Base-by-base conservation (phyloP, 1,140 invertebrate species). In the Drosophila arawakana region DNA sequence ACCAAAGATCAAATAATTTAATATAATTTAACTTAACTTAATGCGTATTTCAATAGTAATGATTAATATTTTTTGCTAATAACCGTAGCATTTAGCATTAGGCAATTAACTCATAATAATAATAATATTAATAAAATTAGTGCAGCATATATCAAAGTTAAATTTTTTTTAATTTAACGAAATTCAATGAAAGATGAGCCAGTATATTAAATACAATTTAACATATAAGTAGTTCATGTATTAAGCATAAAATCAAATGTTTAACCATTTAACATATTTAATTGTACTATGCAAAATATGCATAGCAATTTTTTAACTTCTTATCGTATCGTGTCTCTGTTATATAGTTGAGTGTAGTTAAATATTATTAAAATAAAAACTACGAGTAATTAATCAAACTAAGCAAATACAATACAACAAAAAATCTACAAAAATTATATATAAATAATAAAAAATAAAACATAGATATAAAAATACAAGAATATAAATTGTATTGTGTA, bases 301-400 rank as follows among this genome's bases (percentile, higher is more conserved):
- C 65, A 83, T 80, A 83, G 68, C 52, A 73, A 68, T 77, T 77
- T 88, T 88, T 88, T 75, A 83, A 83, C 73, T 69, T 72, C 72
- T 78, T 68, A 61, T 78, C 62, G 69, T 80, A 68, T 18, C 59
- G 59, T 68, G 59, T 78, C 71, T 81, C 74, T 85, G 82, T 81
- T 85, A 72, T 72, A 80, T 74, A 80, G 66, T 58, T 84, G 81
- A 66, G 69, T 55, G 66, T 58, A 65, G 37, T 75, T 66, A 68
- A 65, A 69, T 62, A 43, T 59, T 54, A 69, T 46, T 67, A 68
- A 37, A 35, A 35, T 21, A 61, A 54, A 61, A 46, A 58, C 13
- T 54, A 60, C 35, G 54, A 65, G 68, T 75, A 65, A 47, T 65
- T 37, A 80, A 65, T 78, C 67, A 71, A 79, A 83, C 49, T 73